A percentile compares a stretch with the other conserved stretches of the same genome.
Evolutionary conservation across 1,140 invertebrate genomes (phyloP).

Genomic region (Cecropterus lyciades): DNA sequence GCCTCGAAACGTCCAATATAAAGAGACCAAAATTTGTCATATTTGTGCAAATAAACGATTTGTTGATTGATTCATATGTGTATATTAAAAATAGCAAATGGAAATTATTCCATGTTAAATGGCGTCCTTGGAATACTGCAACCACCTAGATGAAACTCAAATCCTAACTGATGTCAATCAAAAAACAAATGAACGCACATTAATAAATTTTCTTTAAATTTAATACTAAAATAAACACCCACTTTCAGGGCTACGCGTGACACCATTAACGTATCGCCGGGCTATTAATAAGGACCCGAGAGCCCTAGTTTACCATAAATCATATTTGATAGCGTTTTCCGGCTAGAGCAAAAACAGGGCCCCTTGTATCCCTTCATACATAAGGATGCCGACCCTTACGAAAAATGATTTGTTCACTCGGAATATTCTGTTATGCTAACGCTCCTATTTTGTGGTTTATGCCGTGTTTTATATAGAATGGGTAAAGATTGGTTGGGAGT

Average conservation of each 20-base stretch:
- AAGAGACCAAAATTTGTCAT: no score
- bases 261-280: conserved; percentile 29
- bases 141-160: no score
- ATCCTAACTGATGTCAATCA: no score
- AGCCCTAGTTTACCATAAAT: conserved; percentile 34
- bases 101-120: no score
- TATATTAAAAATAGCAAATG: no score
- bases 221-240: conserved; percentile 9
- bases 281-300: conserved; percentile 30
- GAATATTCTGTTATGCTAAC: conserved; percentile 44
- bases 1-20: no score
- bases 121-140: no score
- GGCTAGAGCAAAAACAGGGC: conserved; percentile 24
- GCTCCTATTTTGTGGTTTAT: conserved; percentile 26
- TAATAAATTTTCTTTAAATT: background rate
- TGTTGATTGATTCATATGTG: no score
- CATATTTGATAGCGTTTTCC: conserved; percentile 31
- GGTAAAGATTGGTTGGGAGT: conserved; percentile 17
- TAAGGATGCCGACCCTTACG: conserved; percentile 25
- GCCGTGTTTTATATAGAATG: conserved; percentile 31
- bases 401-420: conserved; percentile 45
- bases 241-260: background rate
- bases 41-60: no score
- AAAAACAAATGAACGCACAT: no score
- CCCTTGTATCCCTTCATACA: conserved; percentile 26